A percentile compares a stretch with the other conserved stretches of the same genome.
Evolutionary conservation across 2,797 vertebrate species (phyloP).

Genomic region (Distichodus sexfasciatus): DNA sequence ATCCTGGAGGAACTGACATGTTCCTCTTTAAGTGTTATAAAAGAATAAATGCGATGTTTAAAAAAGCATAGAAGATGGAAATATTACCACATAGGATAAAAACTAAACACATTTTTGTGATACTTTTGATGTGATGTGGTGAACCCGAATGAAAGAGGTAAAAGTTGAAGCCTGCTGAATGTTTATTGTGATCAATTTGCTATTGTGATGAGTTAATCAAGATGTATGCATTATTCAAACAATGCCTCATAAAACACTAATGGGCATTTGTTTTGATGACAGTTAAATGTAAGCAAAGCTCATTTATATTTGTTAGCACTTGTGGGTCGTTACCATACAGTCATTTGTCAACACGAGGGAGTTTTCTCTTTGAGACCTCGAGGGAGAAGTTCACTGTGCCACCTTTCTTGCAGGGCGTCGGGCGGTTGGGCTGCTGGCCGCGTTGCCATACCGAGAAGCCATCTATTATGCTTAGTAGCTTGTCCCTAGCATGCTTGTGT

Average conservation of each 20-base stretch:
- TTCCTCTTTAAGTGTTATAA: no score
- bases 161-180: conserved; percentile 27
- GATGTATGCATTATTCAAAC: conserved; percentile 74
- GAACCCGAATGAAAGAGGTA: conserved; percentile 13
- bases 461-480: conserved; percentile 46
- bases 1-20: no score
- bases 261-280: conserved; percentile 78
- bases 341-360: conserved; percentile 64
- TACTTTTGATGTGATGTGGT: no score
- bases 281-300: conserved; percentile 71
- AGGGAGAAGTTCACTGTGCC: conserved; percentile 39
- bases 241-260: conserved; percentile 74
- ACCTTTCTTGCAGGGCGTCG: conserved; percentile 35
- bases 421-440: conserved; percentile 16
- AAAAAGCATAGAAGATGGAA: no score
- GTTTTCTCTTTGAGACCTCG: conserved; percentile 48
- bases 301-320: conserved; percentile 76
- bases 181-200: conserved; percentile 62
- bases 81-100: no score
- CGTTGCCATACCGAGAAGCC: conserved; percentile 41
- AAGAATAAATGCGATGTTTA: not conserved
- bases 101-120: no score
- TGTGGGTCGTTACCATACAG: conserved; percentile 68
- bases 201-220: conserved; percentile 73
- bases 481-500: conserved; percentile 40